These are phyloP conservation scores for Urocolius indicus DNA, from an alignment of 2,113 vertebrate species.

Conservation along the genomic window DNA sequence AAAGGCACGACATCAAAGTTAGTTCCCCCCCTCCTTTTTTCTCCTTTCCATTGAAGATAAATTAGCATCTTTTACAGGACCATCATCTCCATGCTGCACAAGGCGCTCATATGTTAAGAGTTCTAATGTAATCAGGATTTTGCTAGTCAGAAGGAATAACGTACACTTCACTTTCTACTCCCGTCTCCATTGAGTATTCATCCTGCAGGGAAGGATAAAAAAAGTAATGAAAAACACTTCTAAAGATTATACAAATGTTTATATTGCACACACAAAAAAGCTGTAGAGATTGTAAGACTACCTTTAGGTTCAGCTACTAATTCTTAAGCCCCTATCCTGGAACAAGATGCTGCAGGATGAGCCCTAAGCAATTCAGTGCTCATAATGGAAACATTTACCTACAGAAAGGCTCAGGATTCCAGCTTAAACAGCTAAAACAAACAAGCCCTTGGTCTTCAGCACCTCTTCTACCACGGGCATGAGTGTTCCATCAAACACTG, in stretches of 20 bases:
- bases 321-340: not conserved
- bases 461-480: not conserved
- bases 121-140: not conserved
- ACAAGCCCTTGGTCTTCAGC: not conserved
- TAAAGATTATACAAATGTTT: not conserved
- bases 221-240: not conserved
- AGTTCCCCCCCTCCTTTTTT: not conserved
- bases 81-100: not conserved
- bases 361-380: not conserved
- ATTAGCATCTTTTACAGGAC: not conserved
- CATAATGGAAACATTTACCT: not conserved
- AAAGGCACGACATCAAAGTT: not conserved
- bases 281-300: not conserved
- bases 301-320: not conserved
- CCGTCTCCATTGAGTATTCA: not conserved
- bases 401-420: not conserved
- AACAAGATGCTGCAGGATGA: not conserved
- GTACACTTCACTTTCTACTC: not conserved
- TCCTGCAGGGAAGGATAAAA: constrained; percentile 4
- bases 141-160: constrained; percentile 20
- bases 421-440: not conserved
- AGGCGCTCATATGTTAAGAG: not conserved
- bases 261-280: not conserved
- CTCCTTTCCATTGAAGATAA: not conserved
- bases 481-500: not conserved